Conservation (phyloP, 2,888 invertebrate genomes). For the Polydrusus tereticollis region DNA sequence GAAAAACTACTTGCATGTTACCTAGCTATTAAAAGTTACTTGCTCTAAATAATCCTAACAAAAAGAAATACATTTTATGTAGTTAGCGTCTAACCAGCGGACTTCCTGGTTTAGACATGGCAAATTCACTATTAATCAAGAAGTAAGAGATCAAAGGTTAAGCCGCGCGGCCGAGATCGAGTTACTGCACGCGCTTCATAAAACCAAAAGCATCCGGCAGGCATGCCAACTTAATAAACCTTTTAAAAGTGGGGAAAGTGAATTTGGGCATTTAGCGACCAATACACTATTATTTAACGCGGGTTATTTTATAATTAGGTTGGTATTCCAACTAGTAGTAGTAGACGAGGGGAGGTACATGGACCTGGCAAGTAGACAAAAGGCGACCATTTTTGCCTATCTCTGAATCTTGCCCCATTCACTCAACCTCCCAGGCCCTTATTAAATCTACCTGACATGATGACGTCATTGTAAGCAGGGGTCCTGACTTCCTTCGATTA, state of each 20-base stretch:
- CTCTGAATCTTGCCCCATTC: too few species aligned
- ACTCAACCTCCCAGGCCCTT: too few species aligned
- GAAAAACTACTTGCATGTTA: not conserved
- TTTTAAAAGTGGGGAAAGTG: not conserved
- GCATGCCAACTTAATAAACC: conserved; percentile 20
- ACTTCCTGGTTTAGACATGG: conserved; percentile 26
- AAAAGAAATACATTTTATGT: not conserved
- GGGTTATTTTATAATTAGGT: too few species aligned
- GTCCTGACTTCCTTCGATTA: too few species aligned
- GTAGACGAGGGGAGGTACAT: too few species aligned
- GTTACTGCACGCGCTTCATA: conserved; percentile 31
- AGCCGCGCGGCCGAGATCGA: conserved; percentile 15
- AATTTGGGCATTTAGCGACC: not conserved
- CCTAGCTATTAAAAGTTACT: too few species aligned
- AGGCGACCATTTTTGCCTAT: too few species aligned
- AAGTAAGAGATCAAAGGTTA: conserved; percentile 32
- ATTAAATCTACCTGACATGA: too few species aligned
- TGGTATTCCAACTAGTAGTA: too few species aligned
- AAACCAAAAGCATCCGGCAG: conserved; percentile 28
- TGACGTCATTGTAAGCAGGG: too few species aligned
- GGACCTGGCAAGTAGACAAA: too few species aligned
- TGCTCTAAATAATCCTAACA: not conserved
- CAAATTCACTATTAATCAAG: conserved; percentile 26
- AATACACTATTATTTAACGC: too few species aligned
- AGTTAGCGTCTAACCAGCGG: conserved; percentile 6